Conservation (phyloP, 2,888 invertebrate genomes). For the Eubasilissa splendida region DNA sequence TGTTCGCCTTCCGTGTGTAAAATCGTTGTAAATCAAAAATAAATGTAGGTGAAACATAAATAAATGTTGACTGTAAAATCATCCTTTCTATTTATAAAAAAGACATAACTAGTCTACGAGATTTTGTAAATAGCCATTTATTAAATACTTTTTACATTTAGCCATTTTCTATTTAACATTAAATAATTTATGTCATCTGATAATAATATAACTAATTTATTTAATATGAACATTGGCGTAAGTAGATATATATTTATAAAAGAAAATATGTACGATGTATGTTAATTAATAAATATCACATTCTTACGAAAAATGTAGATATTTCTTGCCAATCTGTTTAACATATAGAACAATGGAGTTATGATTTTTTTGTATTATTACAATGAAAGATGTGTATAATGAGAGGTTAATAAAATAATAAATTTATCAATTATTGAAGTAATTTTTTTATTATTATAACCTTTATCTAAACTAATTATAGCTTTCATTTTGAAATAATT, state of each 20-base stretch:
- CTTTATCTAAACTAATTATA: too few relatives aligned
- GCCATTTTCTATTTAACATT: constrained; percentile 53
- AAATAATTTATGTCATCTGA: constrained; percentile 56
- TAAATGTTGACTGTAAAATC: constrained; percentile 28
- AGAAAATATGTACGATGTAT: constrained; percentile 47
- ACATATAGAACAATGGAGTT: constrained; percentile 41
- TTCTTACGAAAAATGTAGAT: constrained; percentile 45
- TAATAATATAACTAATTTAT: constrained; percentile 57
- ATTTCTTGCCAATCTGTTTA: constrained; percentile 55
- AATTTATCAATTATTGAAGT: constrained; percentile 58
- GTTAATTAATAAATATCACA: constrained; percentile 47
- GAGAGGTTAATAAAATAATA: constrained; percentile 58
- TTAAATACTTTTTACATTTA: constrained; percentile 53
- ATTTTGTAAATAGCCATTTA: constrained; percentile 53
- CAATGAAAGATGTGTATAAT: constrained; percentile 55
- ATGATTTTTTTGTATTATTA: constrained; percentile 51
- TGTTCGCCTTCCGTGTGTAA: constrained; percentile 44
- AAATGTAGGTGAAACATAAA: constrained; percentile 7
- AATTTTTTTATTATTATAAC: constrained; percentile 29
- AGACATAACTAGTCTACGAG: constrained; percentile 47
- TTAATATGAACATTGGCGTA: constrained; percentile 46
- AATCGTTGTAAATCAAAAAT: constrained; percentile 16
- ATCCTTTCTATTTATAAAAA: constrained; percentile 23
- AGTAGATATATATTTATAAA: constrained; percentile 55
- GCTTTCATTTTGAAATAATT: too few relatives aligned